Evolutionary conservation across 2,113 vertebrate species (phyloP).

Genomic region (Perognathus longimembris): DNA sequence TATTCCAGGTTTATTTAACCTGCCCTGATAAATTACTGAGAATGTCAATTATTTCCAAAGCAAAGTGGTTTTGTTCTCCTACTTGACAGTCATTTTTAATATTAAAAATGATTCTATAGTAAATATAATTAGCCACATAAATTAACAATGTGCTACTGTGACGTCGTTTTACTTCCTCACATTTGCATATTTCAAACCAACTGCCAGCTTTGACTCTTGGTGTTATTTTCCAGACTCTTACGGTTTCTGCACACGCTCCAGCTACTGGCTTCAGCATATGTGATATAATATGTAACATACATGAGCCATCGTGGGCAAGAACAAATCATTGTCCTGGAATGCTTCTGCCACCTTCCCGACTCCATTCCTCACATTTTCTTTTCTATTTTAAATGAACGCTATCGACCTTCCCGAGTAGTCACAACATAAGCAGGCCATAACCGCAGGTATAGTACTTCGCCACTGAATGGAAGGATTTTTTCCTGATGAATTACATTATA

Average conservation of each 20-base stretch:
- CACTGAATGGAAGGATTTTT: background rate
- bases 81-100: background rate
- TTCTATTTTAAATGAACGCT: background rate
- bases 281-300: background rate
- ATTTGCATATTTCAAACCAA: constrained; percentile 1
- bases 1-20: background rate
- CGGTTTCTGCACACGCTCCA: background rate
- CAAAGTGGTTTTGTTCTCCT: background rate
- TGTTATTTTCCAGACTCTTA: background rate
- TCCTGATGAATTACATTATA: background rate
- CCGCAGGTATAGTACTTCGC: background rate
- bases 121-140: background rate
- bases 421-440: background rate
- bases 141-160: background rate
- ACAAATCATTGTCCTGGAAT: background rate
- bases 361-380: background rate
- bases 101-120: background rate
- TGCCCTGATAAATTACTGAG: background rate
- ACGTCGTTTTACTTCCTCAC: background rate
- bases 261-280: background rate
- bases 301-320: background rate
- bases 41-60: background rate
- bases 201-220: background rate
- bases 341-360: background rate
- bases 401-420: background rate